Evolutionary conservation across 2,113 vertebrate genomes (phyloP), one percentile per base, ranked within the genome.

Genomic region (Arvicanthis niloticus): DNA sequence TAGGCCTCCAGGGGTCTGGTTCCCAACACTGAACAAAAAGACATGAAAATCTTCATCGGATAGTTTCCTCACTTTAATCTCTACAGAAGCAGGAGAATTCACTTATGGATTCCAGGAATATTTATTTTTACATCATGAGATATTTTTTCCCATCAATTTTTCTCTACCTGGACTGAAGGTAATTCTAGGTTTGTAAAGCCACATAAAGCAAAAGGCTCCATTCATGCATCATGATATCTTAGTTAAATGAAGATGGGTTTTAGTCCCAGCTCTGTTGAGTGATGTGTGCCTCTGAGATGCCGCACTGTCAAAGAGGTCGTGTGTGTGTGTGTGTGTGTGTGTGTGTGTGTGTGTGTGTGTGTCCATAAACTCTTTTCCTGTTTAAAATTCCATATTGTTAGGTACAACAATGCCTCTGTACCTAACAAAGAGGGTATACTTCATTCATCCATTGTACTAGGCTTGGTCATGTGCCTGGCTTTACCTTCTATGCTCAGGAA

Each of bases 221-320:
- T 65, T 45, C 8, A 78, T 26, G 73, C 34, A 42, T 51, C 24
- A 80, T 53, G 53, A 70, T 88, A 11, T 34, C 88, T 77, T 70
- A 67, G 72, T 26, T 65, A 70, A 92, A 90, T n/a, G 15, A 82
- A 93, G 78, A 68, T 94, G 58, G 67, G 76, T 91, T 93, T 86
- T 77, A 45, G 26, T 94, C 26, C 48, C 81, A 89, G n/a, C 16
- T 95, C 31, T 76, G n/a, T 62, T 62, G 40, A 78, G 77, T 34
- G 77, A 13, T 78, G 75, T 62, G 26, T 26, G 24, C 29, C 24
- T 53, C 48, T 13, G 7, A 56, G 29, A 87, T 82, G 37, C 80
- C 58, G 24, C 45, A 19, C 65, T 88, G 16, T 85, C 92, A 80
- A 96, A 93, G 26, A 56, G 53, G 5, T 45, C 5, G 42, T 42